Evolutionary conservation across 2,113 vertebrate species (phyloP), one percentile per base, ranked within the genome.

Genomic region (Oreochromis spilurus): DNA sequence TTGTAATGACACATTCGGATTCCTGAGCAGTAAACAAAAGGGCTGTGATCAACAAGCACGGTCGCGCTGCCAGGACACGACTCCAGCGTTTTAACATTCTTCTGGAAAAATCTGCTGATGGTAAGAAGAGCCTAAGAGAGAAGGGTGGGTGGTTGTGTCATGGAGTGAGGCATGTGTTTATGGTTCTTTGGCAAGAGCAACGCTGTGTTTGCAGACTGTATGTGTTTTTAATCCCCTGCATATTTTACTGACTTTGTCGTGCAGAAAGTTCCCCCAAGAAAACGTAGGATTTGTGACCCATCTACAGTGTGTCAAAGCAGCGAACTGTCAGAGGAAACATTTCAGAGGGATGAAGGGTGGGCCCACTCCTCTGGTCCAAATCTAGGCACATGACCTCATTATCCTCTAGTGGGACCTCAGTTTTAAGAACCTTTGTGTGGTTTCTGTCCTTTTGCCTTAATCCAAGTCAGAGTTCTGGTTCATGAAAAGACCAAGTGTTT

Each of bases 81-180:
- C 52, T 85, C 75, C 40, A 53, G 5, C 21, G 67, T 84, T 70
- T 84, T 89, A 62, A 87, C 88, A 87, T 90, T 85, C 89, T 67
- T 89, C 57, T 84, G 84, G 82, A 86, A 86, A 91, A 89, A 58
- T 87, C 21, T 58, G 65, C 26, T 6, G 87, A 88, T 80, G 60
- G 72, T 50, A 77, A 88, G 81, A 52, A 38, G 79, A 88, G 84
- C 50, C 1, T 72, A 40, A 83, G n/a, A 54, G 52, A 77, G 57
- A 70, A 9, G 87, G 86, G 43, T n/a, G 87, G 85, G 55, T 17
- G 24, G n/a, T 36, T 88, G 65, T 81, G 87, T 91, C 58, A 84
- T 72, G 84, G 84, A 82, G 87, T 85, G 86, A 91, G 83, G 84
- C 86, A 75, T 90, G 90, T 91, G 91, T 90, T 93, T 84, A 82